Evolutionary conservation across 2,888 invertebrate species (phyloP), one percentile per base, ranked within the genome.

Genomic region (Tetanocera ferruginea): DNA sequence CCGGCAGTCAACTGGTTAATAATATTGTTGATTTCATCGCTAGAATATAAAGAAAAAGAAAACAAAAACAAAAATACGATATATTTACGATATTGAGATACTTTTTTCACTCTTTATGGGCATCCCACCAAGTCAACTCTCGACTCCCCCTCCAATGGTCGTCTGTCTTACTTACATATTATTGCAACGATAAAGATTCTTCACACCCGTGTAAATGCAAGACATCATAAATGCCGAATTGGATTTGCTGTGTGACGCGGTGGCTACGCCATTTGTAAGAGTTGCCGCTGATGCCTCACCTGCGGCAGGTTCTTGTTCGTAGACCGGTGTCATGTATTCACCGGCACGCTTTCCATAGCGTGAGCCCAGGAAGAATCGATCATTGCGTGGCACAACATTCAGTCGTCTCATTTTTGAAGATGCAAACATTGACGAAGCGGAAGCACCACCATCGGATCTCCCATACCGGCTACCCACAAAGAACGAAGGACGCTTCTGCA

Each of bases 161-260:
- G 57, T 52, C 71, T 57, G 11, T 76, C 31, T 82, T 71, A 86
- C 88, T 90, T 88, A 91, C 92, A 90, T 88, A 82, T 89, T 89
- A 84, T 85, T 90, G 87, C 92, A 92, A 82, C 91, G 90, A 83
- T 91, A 92, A 77, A 91, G 89, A 85, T 92, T 90, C 77, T 89
- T 89, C 64, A 91, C 85, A 77, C 92, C 92, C 19, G 91, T 91
- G 84, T 91, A 91, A 77, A 89, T 86, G 82, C 91, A 92, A 14
- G 90, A 84, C 86, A 89, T 85, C 78, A 81, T 80, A 67, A 80
- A 79, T 28, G 86, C 82, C 86, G 84, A 79, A 66, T 66, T 74
- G 34, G 64, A 31, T 64, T 74, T 49, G 11, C n/a, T 66, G 23
- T 52, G 52, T 6, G 64, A 51, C 3, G 52, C 25, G n/a, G 52